These are phyloP conservation scores for Enteromius argenteus DNA, from an alignment of 2,797 vertebrate genomes.

Conservation along the genomic window DNA sequence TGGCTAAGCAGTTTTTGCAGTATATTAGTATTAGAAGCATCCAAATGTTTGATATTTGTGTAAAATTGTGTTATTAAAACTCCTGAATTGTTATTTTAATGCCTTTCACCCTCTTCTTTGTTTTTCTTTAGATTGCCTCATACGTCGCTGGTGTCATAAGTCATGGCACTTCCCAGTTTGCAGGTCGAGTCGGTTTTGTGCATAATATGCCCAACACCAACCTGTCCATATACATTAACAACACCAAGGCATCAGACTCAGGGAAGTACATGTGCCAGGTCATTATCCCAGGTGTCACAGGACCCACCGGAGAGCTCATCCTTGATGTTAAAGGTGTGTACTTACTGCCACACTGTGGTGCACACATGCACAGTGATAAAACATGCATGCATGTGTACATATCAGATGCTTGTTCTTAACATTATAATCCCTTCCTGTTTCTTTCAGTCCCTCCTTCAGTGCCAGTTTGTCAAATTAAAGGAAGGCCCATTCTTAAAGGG, in stretches of 20 bases:
- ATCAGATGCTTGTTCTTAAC: not conserved
- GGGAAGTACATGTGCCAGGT: slow-evolving; percentile 85
- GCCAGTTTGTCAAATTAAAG: slow-evolving; percentile 78
- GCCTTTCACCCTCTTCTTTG: not conserved
- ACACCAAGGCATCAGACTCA: slow-evolving; percentile 82
- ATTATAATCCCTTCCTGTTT: slow-evolving; percentile 11
- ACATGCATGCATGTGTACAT: not conserved
- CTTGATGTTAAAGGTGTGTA: slow-evolving; percentile 76
- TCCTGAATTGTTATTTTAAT: not conserved
- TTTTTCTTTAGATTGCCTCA: slow-evolving; percentile 79
- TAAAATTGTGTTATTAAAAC: too few species aligned
- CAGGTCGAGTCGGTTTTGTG: slow-evolving; percentile 76
- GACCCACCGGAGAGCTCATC: slow-evolving; percentile 47
- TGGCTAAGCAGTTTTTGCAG: not conserved
- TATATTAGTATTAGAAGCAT: not conserved
- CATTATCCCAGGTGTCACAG: slow-evolving; percentile 7
- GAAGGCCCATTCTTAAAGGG: slow-evolving; percentile 76
- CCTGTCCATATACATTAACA: slow-evolving; percentile 84
- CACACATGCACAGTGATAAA: not conserved
- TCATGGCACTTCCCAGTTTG: slow-evolving; percentile 60
- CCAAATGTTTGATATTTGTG: not conserved
- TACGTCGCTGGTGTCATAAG: slow-evolving; percentile 66
- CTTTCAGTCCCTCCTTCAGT: slow-evolving; percentile 83
- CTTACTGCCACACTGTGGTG: not conserved
- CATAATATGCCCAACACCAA: slow-evolving; percentile 69